Evolutionary conservation across 2,888 invertebrate species (phyloP).

Genomic region (Acrocyrtus sp.): DNA sequence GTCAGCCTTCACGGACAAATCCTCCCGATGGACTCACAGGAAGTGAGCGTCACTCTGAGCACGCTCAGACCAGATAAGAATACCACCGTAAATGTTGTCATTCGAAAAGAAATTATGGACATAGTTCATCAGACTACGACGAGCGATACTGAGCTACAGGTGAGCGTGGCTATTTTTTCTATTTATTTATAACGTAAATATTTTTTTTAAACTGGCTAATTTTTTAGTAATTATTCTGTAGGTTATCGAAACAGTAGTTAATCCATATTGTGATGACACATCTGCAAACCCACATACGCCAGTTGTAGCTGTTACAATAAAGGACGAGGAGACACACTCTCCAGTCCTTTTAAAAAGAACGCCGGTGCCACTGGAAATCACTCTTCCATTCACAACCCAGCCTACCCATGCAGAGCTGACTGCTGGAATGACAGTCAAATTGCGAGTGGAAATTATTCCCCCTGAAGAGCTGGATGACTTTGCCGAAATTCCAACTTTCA

Average conservation of each 20-base stretch:
- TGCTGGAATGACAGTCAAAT: not conserved
- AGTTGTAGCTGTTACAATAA: conserved; percentile 14
- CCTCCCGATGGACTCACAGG: not conserved
- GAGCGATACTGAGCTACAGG: conserved; percentile 18
- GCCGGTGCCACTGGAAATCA: conserved; percentile 23
- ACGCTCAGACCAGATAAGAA: not conserved
- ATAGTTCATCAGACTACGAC: not conserved
- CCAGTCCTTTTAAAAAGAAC: conserved; percentile 23
- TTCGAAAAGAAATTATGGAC: conserved; percentile 5
- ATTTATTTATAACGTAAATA: not conserved
- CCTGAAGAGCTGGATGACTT: conserved; percentile 13
- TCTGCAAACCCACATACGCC: conserved; percentile 31
- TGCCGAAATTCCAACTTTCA: conserved; percentile 15
- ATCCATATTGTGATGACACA: conserved; percentile 44
- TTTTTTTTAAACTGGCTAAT: not conserved
- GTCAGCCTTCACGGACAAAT: conserved; percentile 4
- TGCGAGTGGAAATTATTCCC: conserved; percentile 4
- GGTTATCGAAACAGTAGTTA: conserved; percentile 7
- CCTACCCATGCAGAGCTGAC: not conserved
- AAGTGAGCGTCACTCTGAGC: not conserved
- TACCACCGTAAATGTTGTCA: not conserved
- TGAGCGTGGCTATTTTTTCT: not conserved
- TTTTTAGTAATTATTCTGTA: not conserved
- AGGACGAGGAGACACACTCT: conserved; percentile 20
- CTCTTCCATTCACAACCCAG: conserved; percentile 6